phyloP scores from a whole-genome alignment of 2,888 invertebrate species.

The Toxonevra muliebris region DNA sequence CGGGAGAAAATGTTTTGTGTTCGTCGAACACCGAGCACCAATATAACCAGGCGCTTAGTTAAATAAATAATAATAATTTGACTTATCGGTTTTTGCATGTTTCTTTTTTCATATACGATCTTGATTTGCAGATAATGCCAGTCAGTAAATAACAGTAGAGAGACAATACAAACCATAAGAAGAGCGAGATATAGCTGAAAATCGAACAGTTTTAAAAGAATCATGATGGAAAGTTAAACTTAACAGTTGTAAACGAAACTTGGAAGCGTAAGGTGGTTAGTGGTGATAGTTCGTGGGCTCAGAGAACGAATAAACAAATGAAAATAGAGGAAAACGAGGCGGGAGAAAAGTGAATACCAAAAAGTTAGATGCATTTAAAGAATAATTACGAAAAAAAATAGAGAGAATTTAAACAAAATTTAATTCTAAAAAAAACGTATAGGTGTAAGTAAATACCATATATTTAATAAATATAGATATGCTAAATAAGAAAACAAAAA shows the following conservation, averaged over 20 bases:
- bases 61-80: too few species aligned
- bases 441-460: too few species aligned
- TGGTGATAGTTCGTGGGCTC: background rate
- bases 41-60: too few species aligned
- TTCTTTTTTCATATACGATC: too few species aligned
- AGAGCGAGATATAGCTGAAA: too few species aligned
- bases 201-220: constrained; percentile 29
- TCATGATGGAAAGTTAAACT: constrained; percentile 18
- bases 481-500: background rate
- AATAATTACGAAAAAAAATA: background rate
- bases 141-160: too few species aligned
- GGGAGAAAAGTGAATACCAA: constrained; percentile 6
- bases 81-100: too few species aligned
- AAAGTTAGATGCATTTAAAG: background rate
- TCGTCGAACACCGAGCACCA: too few species aligned
- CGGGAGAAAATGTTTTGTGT: too few species aligned
- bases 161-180: too few species aligned
- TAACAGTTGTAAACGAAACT: constrained; percentile 35
- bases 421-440: too few species aligned
- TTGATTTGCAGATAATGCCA: too few species aligned
- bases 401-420: background rate
- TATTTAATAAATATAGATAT: background rate
- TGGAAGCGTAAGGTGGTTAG: constrained; percentile 28
- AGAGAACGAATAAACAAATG: background rate
- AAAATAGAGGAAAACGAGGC: constrained; percentile 13